Evolutionary conservation across 2,888 invertebrate species (phyloP).

Genomic region (Polymixis flavicincta): DNA sequence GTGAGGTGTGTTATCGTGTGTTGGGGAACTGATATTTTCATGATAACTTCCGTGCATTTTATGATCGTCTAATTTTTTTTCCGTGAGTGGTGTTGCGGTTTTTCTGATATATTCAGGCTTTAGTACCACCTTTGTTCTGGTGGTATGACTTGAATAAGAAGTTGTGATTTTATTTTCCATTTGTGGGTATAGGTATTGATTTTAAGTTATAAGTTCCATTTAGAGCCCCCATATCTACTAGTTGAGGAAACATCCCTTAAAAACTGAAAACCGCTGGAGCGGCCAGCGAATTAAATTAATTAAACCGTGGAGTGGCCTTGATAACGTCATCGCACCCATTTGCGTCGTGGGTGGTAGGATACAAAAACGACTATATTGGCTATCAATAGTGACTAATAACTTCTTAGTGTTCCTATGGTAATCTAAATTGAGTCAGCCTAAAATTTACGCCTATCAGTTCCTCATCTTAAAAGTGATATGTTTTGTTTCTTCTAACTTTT

Average conservation of each 20-base stretch:
- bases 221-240: neutral
- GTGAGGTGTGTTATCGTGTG: conserved; percentile 86
- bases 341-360: too few relatives aligned
- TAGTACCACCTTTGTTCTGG: neutral
- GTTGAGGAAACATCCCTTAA: neutral
- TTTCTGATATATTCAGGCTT: neutral
- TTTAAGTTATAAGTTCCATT: neutral
- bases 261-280: too few relatives aligned
- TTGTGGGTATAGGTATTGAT: neutral
- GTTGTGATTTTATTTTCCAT: neutral
- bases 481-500: too few relatives aligned
- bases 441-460: neutral
- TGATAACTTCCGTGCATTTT: conserved; percentile 77
- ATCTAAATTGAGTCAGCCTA: neutral
- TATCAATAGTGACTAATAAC: neutral
- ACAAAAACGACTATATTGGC: neutral
- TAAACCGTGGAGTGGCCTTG: too few relatives aligned
- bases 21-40: conserved; percentile 78
- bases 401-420: neutral
- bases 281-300: too few relatives aligned
- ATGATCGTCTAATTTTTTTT: conserved; percentile 65
- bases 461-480: too few relatives aligned
- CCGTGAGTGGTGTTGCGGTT: conserved; percentile 22
- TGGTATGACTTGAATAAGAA: neutral
- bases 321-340: too few relatives aligned